Conservation (phyloP, 2,113 vertebrate species). For the Leucopternis melanops region DNA sequence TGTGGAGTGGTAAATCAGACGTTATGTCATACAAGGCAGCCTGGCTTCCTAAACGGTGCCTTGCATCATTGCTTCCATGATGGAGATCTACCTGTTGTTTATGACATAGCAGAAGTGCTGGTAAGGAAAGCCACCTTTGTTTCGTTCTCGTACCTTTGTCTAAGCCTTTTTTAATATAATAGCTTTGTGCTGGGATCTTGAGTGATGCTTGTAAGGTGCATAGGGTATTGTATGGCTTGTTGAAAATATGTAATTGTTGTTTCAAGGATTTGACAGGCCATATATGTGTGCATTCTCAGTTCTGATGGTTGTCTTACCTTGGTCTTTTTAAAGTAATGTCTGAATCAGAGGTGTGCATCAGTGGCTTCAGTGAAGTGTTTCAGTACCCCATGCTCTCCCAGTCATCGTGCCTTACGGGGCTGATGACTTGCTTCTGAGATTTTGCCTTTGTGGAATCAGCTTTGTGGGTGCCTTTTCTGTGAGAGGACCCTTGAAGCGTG, state of each 20-base stretch:
- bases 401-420: fast-evolving
- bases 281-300: background rate
- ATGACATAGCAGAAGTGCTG: background rate
- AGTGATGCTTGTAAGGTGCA: background rate
- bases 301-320: background rate
- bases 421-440: background rate
- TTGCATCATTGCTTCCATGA: background rate
- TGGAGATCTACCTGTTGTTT: background rate
- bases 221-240: background rate
- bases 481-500: background rate
- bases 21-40: background rate
- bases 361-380: background rate
- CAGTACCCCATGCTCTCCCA: background rate
- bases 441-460: background rate
- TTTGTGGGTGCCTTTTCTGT: background rate
- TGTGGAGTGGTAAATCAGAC: background rate
- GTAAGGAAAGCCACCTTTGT: background rate
- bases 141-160: background rate
- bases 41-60: background rate
- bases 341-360: fast-evolving
- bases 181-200: background rate
- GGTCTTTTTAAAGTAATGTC: background rate
- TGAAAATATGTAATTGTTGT: background rate
- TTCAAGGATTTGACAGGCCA: background rate
- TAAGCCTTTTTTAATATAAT: background rate